These are phyloP conservation scores for Diachasmimorpha longicaudata DNA, from an alignment of 1,140 invertebrate species.

Conservation along the genomic window DNA sequence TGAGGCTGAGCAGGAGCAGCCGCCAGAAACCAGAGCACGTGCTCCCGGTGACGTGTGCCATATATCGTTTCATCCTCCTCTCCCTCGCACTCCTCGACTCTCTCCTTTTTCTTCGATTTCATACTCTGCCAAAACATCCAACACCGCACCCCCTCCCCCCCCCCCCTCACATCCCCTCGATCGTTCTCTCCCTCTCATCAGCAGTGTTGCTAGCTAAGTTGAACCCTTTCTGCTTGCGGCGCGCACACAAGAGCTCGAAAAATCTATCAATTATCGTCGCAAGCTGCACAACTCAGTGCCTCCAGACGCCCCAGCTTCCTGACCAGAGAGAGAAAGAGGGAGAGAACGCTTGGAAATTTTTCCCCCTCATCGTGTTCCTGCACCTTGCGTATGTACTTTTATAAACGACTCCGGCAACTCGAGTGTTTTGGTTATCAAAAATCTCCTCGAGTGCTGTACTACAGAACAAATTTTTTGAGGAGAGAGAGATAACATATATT, in stretches of 20 bases:
- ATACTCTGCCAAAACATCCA: neutral
- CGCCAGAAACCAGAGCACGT: conserved; percentile 62
- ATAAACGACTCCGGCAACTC: conserved; percentile 1
- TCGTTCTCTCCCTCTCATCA: neutral
- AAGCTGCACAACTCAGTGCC: conserved; percentile 17
- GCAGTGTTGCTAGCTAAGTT: neutral
- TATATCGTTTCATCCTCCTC: conserved; percentile 16
- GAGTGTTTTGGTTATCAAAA: conserved; percentile 15
- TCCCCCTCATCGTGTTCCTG: conserved; percentile 5
- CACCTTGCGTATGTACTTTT: conserved; percentile 25
- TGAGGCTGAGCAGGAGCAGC: conserved; percentile 53
- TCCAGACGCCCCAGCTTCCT: conserved; percentile 28
- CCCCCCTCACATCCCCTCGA: no score
- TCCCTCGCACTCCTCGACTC: conserved; percentile 3
- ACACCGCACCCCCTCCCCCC: no score
- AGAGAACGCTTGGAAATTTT: neutral
- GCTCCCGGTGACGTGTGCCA: conserved; percentile 55
- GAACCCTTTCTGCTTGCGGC: neutral
- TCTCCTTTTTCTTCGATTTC: neutral
- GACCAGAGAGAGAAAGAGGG: no score
- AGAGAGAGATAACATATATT: neutral
- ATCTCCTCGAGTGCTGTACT: neutral
- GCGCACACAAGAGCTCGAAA: conserved; percentile 20
- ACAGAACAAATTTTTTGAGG: neutral
- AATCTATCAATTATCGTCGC: conserved; percentile 37